Conservation (phyloP, 1,140 invertebrate genomes). For the Nebria ingens region DNA sequence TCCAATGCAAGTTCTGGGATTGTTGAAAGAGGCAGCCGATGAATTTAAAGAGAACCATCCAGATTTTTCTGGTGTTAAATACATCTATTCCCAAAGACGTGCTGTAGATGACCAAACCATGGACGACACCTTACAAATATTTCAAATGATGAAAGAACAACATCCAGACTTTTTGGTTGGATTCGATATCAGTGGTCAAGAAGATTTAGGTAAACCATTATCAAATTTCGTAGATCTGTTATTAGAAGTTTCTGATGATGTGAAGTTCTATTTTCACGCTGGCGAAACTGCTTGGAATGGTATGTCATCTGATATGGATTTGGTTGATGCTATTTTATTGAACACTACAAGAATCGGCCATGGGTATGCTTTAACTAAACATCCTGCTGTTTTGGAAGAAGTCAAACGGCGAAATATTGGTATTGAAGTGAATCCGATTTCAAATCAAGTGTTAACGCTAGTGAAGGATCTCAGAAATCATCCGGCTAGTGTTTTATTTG, state of each 20-base stretch:
- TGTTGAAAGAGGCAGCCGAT: conserved; percentile 37
- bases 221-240: conserved; percentile 44
- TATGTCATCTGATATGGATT: conserved; percentile 37
- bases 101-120: conserved; percentile 20
- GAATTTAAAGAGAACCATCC: conserved; percentile 40
- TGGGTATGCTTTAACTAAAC: conserved; percentile 58
- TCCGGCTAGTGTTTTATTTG: conserved; percentile 52
- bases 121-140: conserved; percentile 30
- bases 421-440: conserved; percentile 70
- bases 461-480: conserved; percentile 68
- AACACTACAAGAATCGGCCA: conserved; percentile 48
- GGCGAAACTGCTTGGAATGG: conserved; percentile 54
- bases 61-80: conserved; percentile 47
- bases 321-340: conserved; percentile 55
- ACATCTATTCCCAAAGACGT: conserved; percentile 45
- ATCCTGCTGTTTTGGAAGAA: conserved; percentile 51
- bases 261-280: conserved; percentile 57
- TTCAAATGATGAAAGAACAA: conserved; percentile 25
- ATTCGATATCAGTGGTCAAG: conserved; percentile 62
- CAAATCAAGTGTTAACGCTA: conserved; percentile 59
- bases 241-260: conserved; percentile 29
- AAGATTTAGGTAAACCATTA: conserved; percentile 49
- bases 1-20: conserved; percentile 29
- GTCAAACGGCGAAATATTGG: conserved; percentile 51
- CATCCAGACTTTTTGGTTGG: conserved; percentile 50